Percentiles rank a stretch among this genome's conserved stretches.
phyloP scores from a whole-genome alignment of 2,113 vertebrate species.

The Oxygymnocypris stewartii region DNA sequence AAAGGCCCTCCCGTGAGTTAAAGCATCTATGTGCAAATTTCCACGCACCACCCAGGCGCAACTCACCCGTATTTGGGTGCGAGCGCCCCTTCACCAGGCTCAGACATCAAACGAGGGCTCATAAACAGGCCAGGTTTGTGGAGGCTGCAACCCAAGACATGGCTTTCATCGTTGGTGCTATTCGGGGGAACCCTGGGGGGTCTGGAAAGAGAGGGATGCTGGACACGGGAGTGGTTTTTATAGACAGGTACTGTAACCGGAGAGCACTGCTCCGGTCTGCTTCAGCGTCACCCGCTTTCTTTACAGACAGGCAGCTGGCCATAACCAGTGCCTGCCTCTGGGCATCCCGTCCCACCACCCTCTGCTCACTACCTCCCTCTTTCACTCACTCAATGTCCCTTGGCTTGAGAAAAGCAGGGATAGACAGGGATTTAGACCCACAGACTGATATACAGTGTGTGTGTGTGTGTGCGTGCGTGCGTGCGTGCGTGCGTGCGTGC shows the following conservation, averaged over 20 bases:
- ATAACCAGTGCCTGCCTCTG: constrained; percentile 51
- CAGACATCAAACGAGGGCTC: constrained; percentile 55
- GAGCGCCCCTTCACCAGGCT: constrained; percentile 12
- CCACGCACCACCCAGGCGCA: constrained; percentile 37
- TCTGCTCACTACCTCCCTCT: constrained; percentile 39
- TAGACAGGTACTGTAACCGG: constrained; percentile 63
- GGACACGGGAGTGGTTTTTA: constrained; percentile 54
- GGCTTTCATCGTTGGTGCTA: constrained; percentile 45
- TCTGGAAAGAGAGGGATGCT: constrained; percentile 32
- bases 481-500: neutral
- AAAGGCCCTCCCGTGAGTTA: neutral
- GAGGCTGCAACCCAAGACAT: constrained; percentile 46
- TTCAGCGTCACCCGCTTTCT: constrained; percentile 54
- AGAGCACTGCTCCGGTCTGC: constrained; percentile 49
- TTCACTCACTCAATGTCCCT: neutral
- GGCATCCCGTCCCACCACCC: constrained; percentile 43
- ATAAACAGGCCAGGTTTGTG: constrained; percentile 52
- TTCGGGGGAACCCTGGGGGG: constrained; percentile 41
- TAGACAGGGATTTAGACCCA: neutral
- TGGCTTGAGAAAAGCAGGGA: constrained; percentile 2
- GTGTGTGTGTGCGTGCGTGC: neutral
- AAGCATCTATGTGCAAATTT: neutral
- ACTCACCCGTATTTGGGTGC: constrained; percentile 24
- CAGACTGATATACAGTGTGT: neutral
- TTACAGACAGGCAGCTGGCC: constrained; percentile 62